Evolutionary conservation across 2,797 vertebrate species (phyloP).

Genomic region (Phalanger gymnotis): DNA sequence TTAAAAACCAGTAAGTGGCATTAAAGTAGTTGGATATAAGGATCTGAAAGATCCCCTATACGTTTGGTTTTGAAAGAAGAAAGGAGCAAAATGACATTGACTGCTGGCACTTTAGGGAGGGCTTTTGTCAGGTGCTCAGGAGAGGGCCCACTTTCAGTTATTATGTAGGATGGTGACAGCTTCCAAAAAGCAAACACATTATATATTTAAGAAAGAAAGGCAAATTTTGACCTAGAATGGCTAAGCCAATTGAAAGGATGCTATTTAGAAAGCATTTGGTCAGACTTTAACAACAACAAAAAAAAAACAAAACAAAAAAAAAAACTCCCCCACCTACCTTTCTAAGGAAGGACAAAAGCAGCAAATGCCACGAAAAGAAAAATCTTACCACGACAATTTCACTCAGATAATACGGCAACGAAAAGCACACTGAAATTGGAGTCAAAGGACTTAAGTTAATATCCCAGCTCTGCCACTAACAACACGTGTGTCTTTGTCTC

Average conservation of each 20-base stretch:
- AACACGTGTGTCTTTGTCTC: neutral
- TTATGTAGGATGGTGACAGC: neutral
- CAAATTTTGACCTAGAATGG: neutral
- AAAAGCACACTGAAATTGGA: neutral
- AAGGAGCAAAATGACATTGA: neutral
- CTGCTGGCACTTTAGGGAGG: neutral
- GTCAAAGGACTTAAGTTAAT: neutral
- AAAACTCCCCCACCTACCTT: neutral
- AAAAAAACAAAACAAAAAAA: neutral
- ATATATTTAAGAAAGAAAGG: neutral
- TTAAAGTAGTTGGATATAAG: neutral
- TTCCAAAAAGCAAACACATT: neutral
- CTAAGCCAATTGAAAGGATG: neutral
- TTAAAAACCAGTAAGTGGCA: neutral
- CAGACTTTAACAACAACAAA: neutral
- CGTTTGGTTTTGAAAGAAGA: neutral
- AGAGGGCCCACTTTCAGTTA: neutral
- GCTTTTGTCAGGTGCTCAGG: neutral
- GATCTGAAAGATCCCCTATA: neutral
- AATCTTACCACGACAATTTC: neutral
- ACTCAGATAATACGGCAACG: neutral
- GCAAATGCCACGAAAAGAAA: neutral
- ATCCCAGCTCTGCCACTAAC: neutral
- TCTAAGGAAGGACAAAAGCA: neutral
- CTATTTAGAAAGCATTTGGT: neutral